phyloP scores from a whole-genome alignment of 2,797 vertebrate species.

The Falco biarmicus region DNA sequence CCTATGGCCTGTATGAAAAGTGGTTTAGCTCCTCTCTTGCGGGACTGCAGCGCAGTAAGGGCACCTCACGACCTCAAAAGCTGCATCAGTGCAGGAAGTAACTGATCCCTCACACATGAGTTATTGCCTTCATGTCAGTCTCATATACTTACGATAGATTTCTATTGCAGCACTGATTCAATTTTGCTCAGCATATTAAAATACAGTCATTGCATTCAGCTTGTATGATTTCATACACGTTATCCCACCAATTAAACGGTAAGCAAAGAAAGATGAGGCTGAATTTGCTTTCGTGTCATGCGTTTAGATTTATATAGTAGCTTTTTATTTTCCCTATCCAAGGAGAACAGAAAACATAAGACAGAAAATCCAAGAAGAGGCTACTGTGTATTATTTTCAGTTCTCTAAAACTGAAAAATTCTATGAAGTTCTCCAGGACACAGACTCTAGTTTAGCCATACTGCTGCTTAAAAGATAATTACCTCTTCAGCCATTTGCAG shows the following conservation, averaged over 20 bases:
- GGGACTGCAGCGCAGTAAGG: neutral
- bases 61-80: neutral
- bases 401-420: neutral
- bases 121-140: neutral
- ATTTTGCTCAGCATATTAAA: neutral
- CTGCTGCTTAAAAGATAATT: neutral
- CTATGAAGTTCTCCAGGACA: neutral
- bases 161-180: neutral
- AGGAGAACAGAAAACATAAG: neutral
- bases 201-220: neutral
- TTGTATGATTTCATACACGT: neutral
- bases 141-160: neutral
- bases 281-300: neutral
- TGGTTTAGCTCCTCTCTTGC: neutral
- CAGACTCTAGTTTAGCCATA: neutral
- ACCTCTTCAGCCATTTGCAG: conserved; percentile 99
- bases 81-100: neutral
- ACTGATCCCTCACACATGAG: fast-evolving
- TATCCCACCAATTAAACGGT: neutral
- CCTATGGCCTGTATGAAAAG: neutral
- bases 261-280: neutral
- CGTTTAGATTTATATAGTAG: neutral
- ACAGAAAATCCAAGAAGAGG: neutral
- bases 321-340: neutral
- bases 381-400: neutral